Conservation (phyloP, 2,797 vertebrate species). For the Thunnus albacares region DNA sequence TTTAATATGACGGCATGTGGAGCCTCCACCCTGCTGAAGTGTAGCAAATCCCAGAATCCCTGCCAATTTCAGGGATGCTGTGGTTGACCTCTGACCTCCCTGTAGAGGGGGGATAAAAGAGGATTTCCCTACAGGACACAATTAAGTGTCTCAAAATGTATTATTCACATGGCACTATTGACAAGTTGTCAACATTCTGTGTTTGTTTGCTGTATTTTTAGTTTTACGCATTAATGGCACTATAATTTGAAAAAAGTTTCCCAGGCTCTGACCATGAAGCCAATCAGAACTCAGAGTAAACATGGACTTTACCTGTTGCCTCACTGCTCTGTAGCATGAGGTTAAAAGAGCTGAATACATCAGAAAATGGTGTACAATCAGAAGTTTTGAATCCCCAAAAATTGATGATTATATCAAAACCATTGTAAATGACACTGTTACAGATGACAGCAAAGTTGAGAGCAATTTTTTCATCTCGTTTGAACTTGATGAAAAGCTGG, state of each 20-base stretch:
- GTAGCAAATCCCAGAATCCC: conserved; percentile 64
- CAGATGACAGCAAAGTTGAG: neutral
- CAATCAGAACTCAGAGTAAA: neutral
- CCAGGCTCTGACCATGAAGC: no score
- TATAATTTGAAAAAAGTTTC: neutral
- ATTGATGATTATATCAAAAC: neutral
- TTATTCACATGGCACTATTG: neutral
- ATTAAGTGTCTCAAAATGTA: neutral
- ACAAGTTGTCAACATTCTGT: neutral
- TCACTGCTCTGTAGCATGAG: neutral
- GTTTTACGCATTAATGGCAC: neutral
- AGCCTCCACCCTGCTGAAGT: conserved; percentile 37
- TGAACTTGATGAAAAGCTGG: neutral
- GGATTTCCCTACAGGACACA: conserved; percentile 40
- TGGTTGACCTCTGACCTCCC: conserved; percentile 52
- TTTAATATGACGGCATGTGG: conserved; percentile 47
- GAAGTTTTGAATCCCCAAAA: neutral
- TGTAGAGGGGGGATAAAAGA: conserved; percentile 32
- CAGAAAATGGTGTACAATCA: neutral
- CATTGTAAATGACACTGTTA: neutral
- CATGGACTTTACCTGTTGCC: no score
- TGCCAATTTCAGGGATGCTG: conserved; percentile 27
- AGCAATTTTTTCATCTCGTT: neutral
- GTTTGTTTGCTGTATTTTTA: neutral
- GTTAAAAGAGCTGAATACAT: neutral